Percentiles rank a stretch among this genome's conserved stretches.
Evolutionary conservation across 2,113 vertebrate species (phyloP).

Genomic region (Peromyscus leucopus): DNA sequence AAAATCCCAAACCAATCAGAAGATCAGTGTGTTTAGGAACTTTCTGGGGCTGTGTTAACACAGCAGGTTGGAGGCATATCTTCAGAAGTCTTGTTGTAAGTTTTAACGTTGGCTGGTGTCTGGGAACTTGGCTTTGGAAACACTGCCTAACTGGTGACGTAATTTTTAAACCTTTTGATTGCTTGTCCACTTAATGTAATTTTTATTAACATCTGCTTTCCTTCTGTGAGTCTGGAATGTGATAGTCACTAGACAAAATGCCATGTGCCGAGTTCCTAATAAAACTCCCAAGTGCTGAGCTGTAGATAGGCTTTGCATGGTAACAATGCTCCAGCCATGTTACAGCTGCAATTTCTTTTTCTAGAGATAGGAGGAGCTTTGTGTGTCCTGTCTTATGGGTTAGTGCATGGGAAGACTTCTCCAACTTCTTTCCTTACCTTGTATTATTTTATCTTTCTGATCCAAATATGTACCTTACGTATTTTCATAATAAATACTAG

Average conservation of each 20-base stretch:
- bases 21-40: not conserved
- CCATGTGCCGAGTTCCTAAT: not conserved
- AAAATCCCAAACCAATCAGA: not conserved
- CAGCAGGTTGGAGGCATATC: not conserved
- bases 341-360: not conserved
- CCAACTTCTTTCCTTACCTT: not conserved
- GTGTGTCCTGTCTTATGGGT: not conserved
- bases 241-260: not conserved
- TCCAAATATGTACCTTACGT: not conserved
- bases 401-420: not conserved
- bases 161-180: not conserved
- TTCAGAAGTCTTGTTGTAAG: not conserved
- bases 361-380: not conserved
- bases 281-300: not conserved
- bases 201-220: slow-evolving; percentile 44
- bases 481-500: not conserved
- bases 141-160: not conserved
- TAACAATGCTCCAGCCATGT: not conserved
- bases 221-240: not conserved
- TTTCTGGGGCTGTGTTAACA: not conserved
- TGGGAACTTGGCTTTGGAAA: slow-evolving; percentile 15
- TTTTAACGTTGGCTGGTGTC: not conserved
- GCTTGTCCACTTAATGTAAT: not conserved
- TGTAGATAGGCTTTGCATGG: not conserved
- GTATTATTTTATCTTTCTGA: slow-evolving; percentile 11